phyloP scores from a whole-genome alignment of 2,888 invertebrate species.

The Thereva unica region DNA sequence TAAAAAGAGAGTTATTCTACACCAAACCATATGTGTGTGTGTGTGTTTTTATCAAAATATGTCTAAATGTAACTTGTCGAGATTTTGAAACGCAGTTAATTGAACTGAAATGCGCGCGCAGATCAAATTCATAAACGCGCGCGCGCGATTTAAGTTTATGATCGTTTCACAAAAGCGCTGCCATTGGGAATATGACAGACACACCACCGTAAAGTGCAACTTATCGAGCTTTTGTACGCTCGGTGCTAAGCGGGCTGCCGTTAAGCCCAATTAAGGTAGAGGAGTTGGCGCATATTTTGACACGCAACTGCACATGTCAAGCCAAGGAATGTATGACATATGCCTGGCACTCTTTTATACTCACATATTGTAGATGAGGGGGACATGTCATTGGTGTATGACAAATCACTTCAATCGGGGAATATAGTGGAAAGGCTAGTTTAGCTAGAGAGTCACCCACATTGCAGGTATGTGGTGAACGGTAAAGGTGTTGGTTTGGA shows the following conservation, averaged over 20 bases:
- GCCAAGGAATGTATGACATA: slow-evolving; percentile 16
- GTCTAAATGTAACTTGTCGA: no score
- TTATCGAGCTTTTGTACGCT: background rate
- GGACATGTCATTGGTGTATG: slow-evolving; percentile 22
- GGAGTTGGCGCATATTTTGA: slow-evolving; percentile 23
- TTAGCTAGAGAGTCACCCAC: slow-evolving; percentile 23
- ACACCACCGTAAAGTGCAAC: background rate
- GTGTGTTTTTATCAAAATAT: no score
- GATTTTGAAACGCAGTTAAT: background rate
- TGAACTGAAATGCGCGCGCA: slow-evolving; percentile 17
- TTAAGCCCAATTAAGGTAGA: slow-evolving; percentile 25
- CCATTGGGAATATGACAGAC: background rate
- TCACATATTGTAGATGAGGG: no score
- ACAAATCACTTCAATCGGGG: slow-evolving; percentile 25
- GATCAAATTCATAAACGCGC: slow-evolving; percentile 2
- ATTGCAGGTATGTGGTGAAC: background rate
- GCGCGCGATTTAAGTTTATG: background rate
- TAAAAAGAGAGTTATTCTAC: background rate
- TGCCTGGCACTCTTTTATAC: background rate
- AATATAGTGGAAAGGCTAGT: slow-evolving; percentile 1
- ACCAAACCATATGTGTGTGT: background rate
- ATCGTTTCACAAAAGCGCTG: background rate
- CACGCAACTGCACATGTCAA: slow-evolving; percentile 34
- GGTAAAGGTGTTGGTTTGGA: background rate
- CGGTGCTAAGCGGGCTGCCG: background rate